Evolutionary conservation across 2,888 invertebrate genomes (phyloP).

Genomic region (Drosophila monieri): DNA sequence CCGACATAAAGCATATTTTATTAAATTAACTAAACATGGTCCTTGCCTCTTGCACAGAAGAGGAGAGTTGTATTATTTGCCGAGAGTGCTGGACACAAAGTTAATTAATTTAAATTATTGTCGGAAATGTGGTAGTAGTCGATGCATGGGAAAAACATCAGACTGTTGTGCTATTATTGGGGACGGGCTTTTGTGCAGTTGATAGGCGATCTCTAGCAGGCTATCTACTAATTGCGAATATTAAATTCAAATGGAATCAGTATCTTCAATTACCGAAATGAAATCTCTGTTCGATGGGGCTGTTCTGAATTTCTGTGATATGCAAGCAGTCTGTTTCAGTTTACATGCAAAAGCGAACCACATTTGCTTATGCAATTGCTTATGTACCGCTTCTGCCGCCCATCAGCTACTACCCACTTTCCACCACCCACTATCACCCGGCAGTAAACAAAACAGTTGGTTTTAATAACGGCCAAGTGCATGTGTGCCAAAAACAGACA

Average conservation of each 20-base stretch:
- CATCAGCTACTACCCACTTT: not conserved
- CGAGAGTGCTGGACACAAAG: constrained; percentile 34
- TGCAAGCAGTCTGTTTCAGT: not conserved
- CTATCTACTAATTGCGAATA: constrained; percentile 8
- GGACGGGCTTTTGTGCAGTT: constrained; percentile 9
- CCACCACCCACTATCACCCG: not conserved
- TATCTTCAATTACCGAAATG: constrained; percentile 7
- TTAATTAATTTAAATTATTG: constrained; percentile 63
- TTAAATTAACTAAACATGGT: constrained; percentile 48
- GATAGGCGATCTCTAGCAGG: constrained; percentile 13
- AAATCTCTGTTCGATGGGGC: not conserved
- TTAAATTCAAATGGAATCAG: constrained; percentile 9
- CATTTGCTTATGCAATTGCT: constrained; percentile 17
- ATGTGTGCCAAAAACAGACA: constrained; percentile 23
- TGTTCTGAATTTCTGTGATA: constrained; percentile 10
- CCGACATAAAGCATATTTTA: constrained; percentile 28
- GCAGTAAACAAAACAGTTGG: constrained; percentile 52
- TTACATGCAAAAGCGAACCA: constrained; percentile 4
- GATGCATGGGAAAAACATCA: constrained; percentile 18
- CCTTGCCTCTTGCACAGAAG: not conserved
- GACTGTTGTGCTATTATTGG: constrained; percentile 2
- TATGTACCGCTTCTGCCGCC: not conserved
- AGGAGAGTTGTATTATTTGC: not conserved
- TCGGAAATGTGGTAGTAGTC: constrained; percentile 39
- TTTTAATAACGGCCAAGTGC: constrained; percentile 53